Evolutionary conservation across 2,113 vertebrate genomes (phyloP).

Genomic region (Cairina moschata): DNA sequence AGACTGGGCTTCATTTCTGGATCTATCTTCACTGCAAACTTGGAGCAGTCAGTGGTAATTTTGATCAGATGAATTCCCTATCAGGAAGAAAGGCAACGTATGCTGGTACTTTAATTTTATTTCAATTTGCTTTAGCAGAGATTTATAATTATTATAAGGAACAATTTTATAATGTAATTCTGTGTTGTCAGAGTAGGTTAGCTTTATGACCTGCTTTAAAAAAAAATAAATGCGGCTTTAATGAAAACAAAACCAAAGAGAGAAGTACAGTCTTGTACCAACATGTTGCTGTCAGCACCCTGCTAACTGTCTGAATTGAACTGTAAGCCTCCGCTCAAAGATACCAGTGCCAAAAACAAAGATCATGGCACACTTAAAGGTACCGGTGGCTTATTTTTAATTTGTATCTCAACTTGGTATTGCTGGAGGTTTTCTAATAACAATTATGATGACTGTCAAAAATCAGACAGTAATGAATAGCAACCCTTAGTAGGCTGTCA

Average conservation of each 20-base stretch:
- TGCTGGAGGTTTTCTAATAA: slow-evolving; percentile 43
- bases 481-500: not conserved
- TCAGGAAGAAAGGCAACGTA: slow-evolving; percentile 7
- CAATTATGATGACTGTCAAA: not conserved
- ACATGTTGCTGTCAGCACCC: slow-evolving; percentile 76
- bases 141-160: slow-evolving; percentile 67
- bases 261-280: slow-evolving; percentile 69
- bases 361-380: slow-evolving; percentile 60
- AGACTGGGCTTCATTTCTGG: not conserved
- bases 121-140: slow-evolving; percentile 66
- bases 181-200: slow-evolving; percentile 68
- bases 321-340: slow-evolving; percentile 30
- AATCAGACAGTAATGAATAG: not conserved
- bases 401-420: slow-evolving; percentile 28
- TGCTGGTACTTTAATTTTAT: slow-evolving; percentile 36
- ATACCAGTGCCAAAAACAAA: slow-evolving; percentile 47
- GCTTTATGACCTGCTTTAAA: slow-evolving; percentile 73
- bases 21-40: not conserved
- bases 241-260: slow-evolving; percentile 75
- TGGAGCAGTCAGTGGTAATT: not conserved
- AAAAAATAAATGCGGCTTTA: slow-evolving; percentile 68
- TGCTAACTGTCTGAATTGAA: slow-evolving; percentile 68
- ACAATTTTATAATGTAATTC: slow-evolving; percentile 64
- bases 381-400: slow-evolving; percentile 43
- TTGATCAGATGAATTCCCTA: slow-evolving; percentile 18